Percentiles rank a stretch among this genome's conserved stretches.
These are phyloP conservation scores for Megaleporinus macrocephalus DNA, from an alignment of 2,113 vertebrate genomes.

Conservation along the genomic window DNA sequence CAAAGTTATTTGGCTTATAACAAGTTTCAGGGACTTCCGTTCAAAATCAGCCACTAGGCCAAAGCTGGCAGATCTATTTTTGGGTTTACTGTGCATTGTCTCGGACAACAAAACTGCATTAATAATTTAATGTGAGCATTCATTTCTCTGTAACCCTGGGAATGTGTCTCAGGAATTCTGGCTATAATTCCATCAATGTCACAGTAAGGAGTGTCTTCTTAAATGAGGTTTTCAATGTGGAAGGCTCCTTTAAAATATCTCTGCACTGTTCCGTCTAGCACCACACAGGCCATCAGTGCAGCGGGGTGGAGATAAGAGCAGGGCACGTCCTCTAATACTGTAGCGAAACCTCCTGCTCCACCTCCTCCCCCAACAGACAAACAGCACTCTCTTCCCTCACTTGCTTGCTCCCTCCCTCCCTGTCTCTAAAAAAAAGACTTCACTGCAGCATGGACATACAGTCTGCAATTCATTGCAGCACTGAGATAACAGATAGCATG, in stretches of 20 bases:
- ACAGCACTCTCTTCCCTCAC: not conserved
- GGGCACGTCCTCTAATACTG: slow-evolving; percentile 7
- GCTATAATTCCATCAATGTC: not conserved
- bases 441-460: slow-evolving; percentile 21
- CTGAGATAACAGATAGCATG: slow-evolving; percentile 29
- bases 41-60: no score
- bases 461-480: slow-evolving; percentile 38
- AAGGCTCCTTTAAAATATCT: not conserved
- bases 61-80: no score
- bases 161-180: not conserved
- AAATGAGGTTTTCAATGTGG: not conserved
- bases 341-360: slow-evolving; percentile 35
- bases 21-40: not conserved
- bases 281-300: slow-evolving; percentile 24
- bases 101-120: no score
- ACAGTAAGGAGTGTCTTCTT: not conserved
- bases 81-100: no score
- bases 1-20: not conserved
- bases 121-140: no score
- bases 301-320: slow-evolving; percentile 23
- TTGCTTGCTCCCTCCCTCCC: not conserved
- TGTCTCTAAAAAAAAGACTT: slow-evolving; percentile 1
- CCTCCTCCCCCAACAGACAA: slow-evolving; percentile 10
- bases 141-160: not conserved
- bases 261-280: not conserved